These are phyloP conservation scores for Eufriesea mexicana DNA, from an alignment of 1,140 invertebrate species.

Conservation along the genomic window DNA sequence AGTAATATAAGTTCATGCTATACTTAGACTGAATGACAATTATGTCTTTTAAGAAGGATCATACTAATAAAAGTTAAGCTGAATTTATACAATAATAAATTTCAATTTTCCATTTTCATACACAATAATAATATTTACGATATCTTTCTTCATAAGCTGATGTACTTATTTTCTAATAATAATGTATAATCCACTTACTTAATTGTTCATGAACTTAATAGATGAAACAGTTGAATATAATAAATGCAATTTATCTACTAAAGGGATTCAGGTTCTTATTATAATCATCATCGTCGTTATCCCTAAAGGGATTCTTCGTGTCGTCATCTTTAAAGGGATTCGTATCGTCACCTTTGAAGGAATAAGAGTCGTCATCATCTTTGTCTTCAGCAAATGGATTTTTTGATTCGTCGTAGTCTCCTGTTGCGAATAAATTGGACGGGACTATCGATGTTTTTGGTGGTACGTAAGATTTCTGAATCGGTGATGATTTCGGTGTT, in stretches of 20 bases:
- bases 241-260: slow-evolving; percentile 72
- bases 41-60: not conserved
- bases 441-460: slow-evolving; percentile 79
- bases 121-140: not conserved
- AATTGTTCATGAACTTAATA: not conserved
- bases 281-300: slow-evolving; percentile 82
- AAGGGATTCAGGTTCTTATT: slow-evolving; percentile 88
- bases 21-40: not conserved
- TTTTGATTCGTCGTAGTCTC: slow-evolving; percentile 84
- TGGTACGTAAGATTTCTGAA: slow-evolving; percentile 74
- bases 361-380: slow-evolving; percentile 77
- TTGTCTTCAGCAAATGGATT: slow-evolving; percentile 84
- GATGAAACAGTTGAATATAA: slow-evolving; percentile 8
- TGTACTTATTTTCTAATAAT: not conserved
- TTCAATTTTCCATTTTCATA: not conserved
- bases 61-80: not conserved
- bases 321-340: slow-evolving; percentile 56
- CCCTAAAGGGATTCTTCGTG: slow-evolving; percentile 77
- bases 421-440: slow-evolving; percentile 84
- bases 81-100: slow-evolving; percentile 8
- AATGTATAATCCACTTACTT: slow-evolving; percentile 16
- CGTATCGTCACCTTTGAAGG: slow-evolving; percentile 73
- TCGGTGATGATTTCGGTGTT: slow-evolving; percentile 80
- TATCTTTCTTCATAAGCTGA: slow-evolving; percentile 13
- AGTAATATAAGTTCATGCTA: slow-evolving; percentile 35